A percentile compares a stretch with the other conserved stretches of the same genome.
These are phyloP conservation scores for Cyanocitta stelleri DNA, from an alignment of 2,113 vertebrate species.

Conservation along the genomic window DNA sequence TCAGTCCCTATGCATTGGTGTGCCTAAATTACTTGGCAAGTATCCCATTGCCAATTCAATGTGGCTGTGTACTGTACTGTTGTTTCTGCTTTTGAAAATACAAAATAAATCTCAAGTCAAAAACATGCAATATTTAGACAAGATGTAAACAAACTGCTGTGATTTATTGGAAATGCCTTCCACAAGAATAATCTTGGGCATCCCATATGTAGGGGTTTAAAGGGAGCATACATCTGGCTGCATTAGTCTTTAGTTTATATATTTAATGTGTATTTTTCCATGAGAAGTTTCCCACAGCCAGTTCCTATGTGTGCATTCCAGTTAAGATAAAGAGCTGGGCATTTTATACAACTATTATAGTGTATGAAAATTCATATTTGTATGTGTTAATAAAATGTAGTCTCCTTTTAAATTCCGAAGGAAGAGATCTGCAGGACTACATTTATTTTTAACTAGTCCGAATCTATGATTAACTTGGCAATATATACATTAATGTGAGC, in stretches of 20 bases:
- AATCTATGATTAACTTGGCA: not conserved
- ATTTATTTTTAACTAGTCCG: not conserved
- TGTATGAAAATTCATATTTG: not conserved
- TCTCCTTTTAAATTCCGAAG: not conserved
- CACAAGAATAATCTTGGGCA: not conserved
- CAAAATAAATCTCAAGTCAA: not conserved
- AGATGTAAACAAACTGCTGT: not conserved
- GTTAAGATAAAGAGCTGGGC: not conserved
- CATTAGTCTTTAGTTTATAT: not conserved
- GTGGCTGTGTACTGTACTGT: not conserved
- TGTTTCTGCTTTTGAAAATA: not conserved
- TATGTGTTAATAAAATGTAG: not conserved
- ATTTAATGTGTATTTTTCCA: not conserved
- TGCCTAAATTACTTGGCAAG: not conserved
- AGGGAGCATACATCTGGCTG: not conserved
- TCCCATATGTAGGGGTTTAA: not conserved
- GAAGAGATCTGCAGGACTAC: not conserved
- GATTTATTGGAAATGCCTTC: not conserved
- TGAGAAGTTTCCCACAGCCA: not conserved
- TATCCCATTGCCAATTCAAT: not conserved
- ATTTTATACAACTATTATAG: not conserved
- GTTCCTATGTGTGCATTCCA: fast-evolving
- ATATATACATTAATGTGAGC: not conserved
- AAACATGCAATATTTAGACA: not conserved
- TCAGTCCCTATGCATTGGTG: not conserved